A percentile compares a stretch with the other conserved stretches of the same genome.
phyloP scores from a whole-genome alignment of 2,113 vertebrate species.

The Anser brachyrhynchus region DNA sequence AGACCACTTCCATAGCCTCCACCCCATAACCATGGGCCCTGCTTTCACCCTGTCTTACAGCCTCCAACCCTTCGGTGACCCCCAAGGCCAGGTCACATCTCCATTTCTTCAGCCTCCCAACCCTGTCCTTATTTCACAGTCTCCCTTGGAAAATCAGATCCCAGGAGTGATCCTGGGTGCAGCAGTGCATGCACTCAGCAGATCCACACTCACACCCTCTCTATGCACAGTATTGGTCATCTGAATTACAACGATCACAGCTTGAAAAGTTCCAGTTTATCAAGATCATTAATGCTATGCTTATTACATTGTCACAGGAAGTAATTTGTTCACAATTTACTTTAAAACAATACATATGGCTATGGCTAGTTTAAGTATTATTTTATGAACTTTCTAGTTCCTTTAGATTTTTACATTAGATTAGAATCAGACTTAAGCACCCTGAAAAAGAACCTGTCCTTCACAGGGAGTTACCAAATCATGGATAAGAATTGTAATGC shows the following conservation, averaged over 20 bases:
- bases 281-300: not conserved
- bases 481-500: not conserved
- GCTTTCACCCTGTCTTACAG: not conserved
- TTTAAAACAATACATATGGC: not conserved
- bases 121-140: not conserved
- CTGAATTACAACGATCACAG: not conserved
- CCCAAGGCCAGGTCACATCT: not conserved
- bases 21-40: not conserved
- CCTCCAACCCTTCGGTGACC: not conserved
- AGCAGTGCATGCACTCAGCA: not conserved
- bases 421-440: not conserved
- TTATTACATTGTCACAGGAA: not conserved
- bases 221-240: not conserved
- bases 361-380: not conserved
- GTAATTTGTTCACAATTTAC: not conserved
- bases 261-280: not conserved
- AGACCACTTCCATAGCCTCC: not conserved
- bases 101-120: not conserved
- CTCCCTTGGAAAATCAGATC: not conserved
- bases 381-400: not conserved
- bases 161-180: not conserved
- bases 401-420: conserved; percentile 15
- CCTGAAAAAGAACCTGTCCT: not conserved
- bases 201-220: not conserved
- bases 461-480: conserved; percentile 4